Conservation (phyloP, 2,113 vertebrate genomes). For the Deroptyus accipitrinus region DNA sequence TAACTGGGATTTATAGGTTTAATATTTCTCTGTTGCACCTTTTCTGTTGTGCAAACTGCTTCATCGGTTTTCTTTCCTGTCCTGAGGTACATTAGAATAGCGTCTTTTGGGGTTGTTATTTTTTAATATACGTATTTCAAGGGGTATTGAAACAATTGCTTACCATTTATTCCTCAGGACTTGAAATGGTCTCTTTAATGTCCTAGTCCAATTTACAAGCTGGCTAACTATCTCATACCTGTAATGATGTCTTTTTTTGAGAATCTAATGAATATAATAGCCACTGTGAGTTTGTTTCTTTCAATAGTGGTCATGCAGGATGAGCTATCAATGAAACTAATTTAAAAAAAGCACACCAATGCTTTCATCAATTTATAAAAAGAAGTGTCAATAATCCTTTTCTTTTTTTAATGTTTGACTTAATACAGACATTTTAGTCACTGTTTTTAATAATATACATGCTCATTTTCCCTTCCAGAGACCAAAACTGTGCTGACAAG, state of each 20-base stretch:
- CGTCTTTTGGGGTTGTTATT: background rate
- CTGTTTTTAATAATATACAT: background rate
- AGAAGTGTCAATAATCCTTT: background rate
- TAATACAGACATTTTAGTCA: background rate
- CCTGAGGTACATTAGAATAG: background rate
- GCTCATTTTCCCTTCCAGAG: background rate
- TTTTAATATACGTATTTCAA: conserved; percentile 12
- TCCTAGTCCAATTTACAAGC: background rate
- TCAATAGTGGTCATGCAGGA: background rate
- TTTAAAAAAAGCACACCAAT: fast-evolving
- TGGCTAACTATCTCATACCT: background rate
- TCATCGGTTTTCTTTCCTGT: background rate
- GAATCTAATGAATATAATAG: background rate
- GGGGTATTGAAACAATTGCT: background rate
- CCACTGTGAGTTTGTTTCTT: background rate
- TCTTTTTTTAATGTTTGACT: background rate
- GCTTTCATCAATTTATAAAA: background rate
- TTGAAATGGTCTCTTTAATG: background rate
- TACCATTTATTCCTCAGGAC: background rate
- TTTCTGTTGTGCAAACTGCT: background rate
- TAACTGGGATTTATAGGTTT: conserved; percentile 50
- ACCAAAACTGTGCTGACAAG: background rate
- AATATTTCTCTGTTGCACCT: conserved; percentile 6
- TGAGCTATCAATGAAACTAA: background rate
- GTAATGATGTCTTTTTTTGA: background rate